A percentile compares a stretch with the other conserved stretches of the same genome.
phyloP scores from a whole-genome alignment of 2,888 invertebrate species.

The Uloborus plumipes region DNA sequence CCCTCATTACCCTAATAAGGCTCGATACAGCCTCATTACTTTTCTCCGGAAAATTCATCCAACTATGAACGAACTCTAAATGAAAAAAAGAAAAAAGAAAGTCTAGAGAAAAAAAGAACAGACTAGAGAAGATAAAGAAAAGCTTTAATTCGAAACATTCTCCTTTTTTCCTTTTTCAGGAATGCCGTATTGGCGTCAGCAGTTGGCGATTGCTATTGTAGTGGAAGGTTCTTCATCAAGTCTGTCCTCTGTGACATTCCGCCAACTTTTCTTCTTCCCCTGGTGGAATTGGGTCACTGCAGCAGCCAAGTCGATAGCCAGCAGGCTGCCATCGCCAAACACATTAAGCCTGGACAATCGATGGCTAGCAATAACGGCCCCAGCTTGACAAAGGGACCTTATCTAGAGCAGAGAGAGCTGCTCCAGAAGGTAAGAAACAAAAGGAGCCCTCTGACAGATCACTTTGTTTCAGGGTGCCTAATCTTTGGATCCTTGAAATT shows the following conservation, averaged over 20 bases:
- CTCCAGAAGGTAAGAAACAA: conserved; percentile 12
- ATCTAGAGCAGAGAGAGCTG: not conserved
- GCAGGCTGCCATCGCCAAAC: conserved; percentile 5
- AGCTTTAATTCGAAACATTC: conserved; percentile 7
- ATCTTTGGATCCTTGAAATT: not conserved
- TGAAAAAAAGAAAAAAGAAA: conserved; percentile 1
- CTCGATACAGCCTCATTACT: too few species aligned
- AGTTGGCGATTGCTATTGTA: conserved; percentile 33
- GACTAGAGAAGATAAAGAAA: too few species aligned
- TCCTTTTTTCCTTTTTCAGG: conserved; percentile 19
- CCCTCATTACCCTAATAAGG: conserved; percentile 49
- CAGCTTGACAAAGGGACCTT: conserved; percentile 3
- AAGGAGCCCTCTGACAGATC: not conserved
- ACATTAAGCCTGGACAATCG: conserved; percentile 14
- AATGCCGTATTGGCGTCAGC: conserved; percentile 36
- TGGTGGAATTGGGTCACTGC: conserved; percentile 39
- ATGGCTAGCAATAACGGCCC: conserved; percentile 8
- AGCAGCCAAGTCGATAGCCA: conserved; percentile 15
- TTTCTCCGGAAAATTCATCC: too few species aligned
- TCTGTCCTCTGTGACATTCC: conserved; percentile 32
- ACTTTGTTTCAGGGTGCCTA: not conserved
- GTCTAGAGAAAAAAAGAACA: not conserved
- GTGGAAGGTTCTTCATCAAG: conserved; percentile 29
- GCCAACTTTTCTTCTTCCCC: conserved; percentile 10
- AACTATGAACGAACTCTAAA: too few species aligned